Evolutionary conservation across 2,797 vertebrate genomes (phyloP), one percentile per base, ranked within the genome.

Genomic region (Notolabrus celidotus): DNA sequence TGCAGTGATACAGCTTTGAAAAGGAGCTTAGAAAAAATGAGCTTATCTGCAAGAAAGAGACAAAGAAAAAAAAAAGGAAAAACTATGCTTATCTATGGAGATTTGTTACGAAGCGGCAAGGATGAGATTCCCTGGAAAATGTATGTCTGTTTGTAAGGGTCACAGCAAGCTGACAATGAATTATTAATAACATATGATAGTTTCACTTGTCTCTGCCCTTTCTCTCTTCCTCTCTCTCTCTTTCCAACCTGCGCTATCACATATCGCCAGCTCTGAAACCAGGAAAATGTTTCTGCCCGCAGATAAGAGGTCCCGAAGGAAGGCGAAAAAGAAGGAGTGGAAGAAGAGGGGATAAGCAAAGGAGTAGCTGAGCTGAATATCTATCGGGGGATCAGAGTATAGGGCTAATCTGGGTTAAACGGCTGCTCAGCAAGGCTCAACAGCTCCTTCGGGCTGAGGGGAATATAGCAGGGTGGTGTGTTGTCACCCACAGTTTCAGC

Each of bases 331-430:
- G 19, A 55, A 67, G 68, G 34, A 70, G 66, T 58, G 67, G 58
- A 66, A 66, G 75, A 75, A 68, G 74, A 77, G 51, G 77, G 72
- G 79, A 81, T 84, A 74, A 88, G 74, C 36, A 20, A 67, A 77
- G 73, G 74, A 90, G 83, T 66, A 71, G 82, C 80, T 86, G 86
- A 89, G 77, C 75, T 83, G 84, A 88, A 88, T 90, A 91, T 92
- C 86, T 89, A 81, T 86, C 42, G 43, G 63, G 42, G 82, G 83
- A 91, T 92, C 90, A 90, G 79, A 87, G 84, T 53, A 45, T 11
- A 49, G 51, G 82, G 60, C 80, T 88, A 85, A 89, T 88, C 86
- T 89, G 83, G 83, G 86, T 85, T 91, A 91, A 92, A 91, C 34
- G 66, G 77, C 73, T 83, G 83, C 66, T 86, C 76, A 58, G 71